Percentiles rank a stretch among this genome's conserved stretches.
These are phyloP conservation scores for Sinonovacula constricta DNA, from an alignment of 1,140 invertebrate species.

Conservation along the genomic window DNA sequence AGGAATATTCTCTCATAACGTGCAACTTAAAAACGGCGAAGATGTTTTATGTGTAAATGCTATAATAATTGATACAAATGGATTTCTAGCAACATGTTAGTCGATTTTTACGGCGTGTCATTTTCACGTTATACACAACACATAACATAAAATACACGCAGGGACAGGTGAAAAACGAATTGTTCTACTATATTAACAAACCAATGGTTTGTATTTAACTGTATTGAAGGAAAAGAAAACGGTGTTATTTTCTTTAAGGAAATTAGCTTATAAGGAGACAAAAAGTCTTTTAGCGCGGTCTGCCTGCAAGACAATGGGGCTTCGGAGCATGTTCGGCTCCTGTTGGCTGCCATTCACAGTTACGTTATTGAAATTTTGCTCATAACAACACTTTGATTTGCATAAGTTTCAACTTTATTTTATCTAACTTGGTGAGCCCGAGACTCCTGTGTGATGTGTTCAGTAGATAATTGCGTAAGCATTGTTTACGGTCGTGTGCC, in stretches of 20 bases:
- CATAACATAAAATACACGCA: neutral
- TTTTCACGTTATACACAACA: neutral
- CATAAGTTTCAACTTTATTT: neutral
- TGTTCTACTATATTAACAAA: too few species aligned
- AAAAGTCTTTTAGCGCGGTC: neutral
- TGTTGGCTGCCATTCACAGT: neutral
- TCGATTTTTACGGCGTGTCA: neutral
- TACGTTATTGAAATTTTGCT: neutral
- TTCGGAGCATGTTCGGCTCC: neutral
- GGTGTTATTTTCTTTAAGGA: neutral
- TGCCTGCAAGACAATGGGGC: neutral
- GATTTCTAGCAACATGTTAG: neutral
- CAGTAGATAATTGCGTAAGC: neutral
- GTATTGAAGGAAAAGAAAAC: neutral
- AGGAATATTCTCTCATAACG: neutral
- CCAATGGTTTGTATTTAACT: too few species aligned
- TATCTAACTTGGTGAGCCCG: neutral
- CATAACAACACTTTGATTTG: neutral
- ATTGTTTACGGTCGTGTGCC: too few species aligned
- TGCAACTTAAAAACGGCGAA: neutral
- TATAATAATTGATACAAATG: neutral
- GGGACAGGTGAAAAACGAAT: neutral
- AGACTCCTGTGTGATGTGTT: neutral
- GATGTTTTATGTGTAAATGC: neutral
- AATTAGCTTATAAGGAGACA: neutral